A percentile compares a stretch with the other conserved stretches of the same genome.
These are phyloP conservation scores for Bos indicus DNA, from an alignment of 2,113 vertebrate species.

Conservation along the genomic window DNA sequence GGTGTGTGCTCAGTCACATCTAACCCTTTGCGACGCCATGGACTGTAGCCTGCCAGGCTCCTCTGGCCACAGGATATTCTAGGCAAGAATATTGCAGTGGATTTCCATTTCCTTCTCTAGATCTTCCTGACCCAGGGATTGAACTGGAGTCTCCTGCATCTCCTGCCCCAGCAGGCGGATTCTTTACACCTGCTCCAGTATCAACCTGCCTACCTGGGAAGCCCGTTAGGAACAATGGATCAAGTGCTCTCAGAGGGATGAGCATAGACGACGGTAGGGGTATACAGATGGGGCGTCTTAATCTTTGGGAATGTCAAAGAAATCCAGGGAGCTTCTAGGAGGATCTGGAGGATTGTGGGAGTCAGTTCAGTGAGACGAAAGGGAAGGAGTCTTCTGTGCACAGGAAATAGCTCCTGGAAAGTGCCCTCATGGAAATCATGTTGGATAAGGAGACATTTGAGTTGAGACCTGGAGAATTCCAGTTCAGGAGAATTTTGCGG, in stretches of 20 bases:
- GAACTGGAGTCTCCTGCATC: background rate
- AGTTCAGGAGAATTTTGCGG: background rate
- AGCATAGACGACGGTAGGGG: fast-evolving
- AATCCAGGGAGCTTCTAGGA: background rate
- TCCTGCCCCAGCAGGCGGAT: background rate
- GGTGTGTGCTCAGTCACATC: background rate
- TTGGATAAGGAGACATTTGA: background rate
- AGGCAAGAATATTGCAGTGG: background rate
- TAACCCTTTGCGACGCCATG: background rate
- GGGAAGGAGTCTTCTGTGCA: background rate
- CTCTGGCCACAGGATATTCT: background rate
- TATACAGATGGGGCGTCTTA: background rate
- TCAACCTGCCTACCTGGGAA: background rate
- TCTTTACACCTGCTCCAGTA: background rate
- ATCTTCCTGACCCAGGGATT: background rate
- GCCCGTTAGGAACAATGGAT: background rate
- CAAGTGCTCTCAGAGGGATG: background rate
- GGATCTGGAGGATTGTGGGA: background rate
- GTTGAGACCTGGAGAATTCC: background rate
- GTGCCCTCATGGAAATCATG: too few relatives aligned
- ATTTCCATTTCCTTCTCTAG: background rate
- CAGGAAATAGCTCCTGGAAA: background rate
- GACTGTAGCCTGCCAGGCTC: background rate
- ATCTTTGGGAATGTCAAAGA: background rate
- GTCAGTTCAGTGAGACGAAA: background rate